A percentile compares a stretch with the other conserved stretches of the same genome.
These are phyloP conservation scores for Melinaea menophilus DNA, from an alignment of 2,888 invertebrate species.

Conservation along the genomic window DNA sequence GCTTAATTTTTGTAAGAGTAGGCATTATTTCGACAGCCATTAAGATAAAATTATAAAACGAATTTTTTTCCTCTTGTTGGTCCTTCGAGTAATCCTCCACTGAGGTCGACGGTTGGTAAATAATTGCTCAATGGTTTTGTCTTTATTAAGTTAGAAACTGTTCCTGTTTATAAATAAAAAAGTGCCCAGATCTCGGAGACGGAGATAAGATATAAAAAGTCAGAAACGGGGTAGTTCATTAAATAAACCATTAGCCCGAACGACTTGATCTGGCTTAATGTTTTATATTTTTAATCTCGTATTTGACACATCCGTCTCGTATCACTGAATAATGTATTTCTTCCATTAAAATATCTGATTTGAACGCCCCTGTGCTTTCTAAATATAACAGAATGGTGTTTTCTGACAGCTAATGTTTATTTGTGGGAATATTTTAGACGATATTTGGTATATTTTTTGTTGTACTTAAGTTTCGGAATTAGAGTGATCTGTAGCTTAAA, in stretches of 20 bases:
- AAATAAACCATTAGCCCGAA: slow-evolving; percentile 50
- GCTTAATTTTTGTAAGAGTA: slow-evolving; percentile 48
- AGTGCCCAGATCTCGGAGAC: slow-evolving; percentile 11
- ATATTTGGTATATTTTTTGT: slow-evolving; percentile 41
- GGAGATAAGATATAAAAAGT: slow-evolving; percentile 10
- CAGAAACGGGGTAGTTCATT: slow-evolving; percentile 47
- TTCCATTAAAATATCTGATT: slow-evolving; percentile 61
- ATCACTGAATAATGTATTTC: slow-evolving; percentile 61
- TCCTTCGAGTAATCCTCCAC: slow-evolving; percentile 21
- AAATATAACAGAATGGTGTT: slow-evolving; percentile 54
- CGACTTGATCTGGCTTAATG: slow-evolving; percentile 48
- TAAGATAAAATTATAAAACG: slow-evolving; percentile 32
- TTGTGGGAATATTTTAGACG: slow-evolving; percentile 55
- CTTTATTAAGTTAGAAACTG: slow-evolving; percentile 15
- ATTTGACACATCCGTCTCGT: slow-evolving; percentile 63
- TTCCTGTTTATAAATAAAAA: slow-evolving; percentile 10
- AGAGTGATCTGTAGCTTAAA: slow-evolving; percentile 25
- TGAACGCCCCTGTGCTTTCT: slow-evolving; percentile 54
- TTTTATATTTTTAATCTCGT: slow-evolving; percentile 46
- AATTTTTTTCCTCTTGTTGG: slow-evolving; percentile 29
- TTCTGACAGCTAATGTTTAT: slow-evolving; percentile 62
- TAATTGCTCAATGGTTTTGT: slow-evolving; percentile 7
- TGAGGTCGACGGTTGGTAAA: slow-evolving; percentile 7
- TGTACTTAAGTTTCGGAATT: slow-evolving; percentile 26
- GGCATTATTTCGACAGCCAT: slow-evolving; percentile 39